Percentiles rank a stretch among this genome's conserved stretches.
Evolutionary conservation across 2,888 invertebrate genomes (phyloP).

Genomic region (Phyllotreta cruciferae): DNA sequence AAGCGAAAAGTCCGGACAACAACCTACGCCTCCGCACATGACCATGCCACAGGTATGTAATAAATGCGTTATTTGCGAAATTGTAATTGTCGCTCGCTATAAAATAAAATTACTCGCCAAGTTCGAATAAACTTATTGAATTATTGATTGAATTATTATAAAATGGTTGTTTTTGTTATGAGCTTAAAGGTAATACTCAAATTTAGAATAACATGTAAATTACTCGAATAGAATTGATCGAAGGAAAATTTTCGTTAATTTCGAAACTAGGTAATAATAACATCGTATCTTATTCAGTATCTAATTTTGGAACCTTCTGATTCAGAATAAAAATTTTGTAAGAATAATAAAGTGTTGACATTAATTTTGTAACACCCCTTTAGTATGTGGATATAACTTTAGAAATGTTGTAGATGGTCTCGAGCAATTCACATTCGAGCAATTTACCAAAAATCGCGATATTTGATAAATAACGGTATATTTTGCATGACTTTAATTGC

Average conservation of each 20-base stretch:
- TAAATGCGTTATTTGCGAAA: constrained; percentile 4
- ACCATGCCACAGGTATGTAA: constrained; percentile 73
- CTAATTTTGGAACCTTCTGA: too few species aligned
- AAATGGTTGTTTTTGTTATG: too few species aligned
- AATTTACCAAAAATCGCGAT: not conserved
- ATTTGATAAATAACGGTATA: not conserved
- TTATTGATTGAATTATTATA: not conserved
- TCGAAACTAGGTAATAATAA: too few species aligned
- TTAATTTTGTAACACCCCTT: too few species aligned
- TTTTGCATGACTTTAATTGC: constrained; percentile 13
- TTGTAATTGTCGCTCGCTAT: not conserved
- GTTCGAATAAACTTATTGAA: not conserved
- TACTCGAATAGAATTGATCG: too few species aligned
- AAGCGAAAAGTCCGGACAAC: constrained; percentile 71
- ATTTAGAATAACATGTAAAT: too few species aligned
- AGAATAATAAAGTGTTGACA: too few species aligned
- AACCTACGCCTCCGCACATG: constrained; percentile 64
- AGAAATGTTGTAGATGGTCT: not conserved
- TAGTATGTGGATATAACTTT: too few species aligned
- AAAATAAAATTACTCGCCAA: not conserved
- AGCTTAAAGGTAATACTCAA: too few species aligned
- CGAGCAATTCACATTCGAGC: not conserved
- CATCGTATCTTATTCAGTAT: too few species aligned
- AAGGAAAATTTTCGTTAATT: too few species aligned
- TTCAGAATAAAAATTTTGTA: too few species aligned